These are phyloP conservation scores for Pleuronectes platessa DNA, from an alignment of 2,113 vertebrate genomes.

Conservation along the genomic window DNA sequence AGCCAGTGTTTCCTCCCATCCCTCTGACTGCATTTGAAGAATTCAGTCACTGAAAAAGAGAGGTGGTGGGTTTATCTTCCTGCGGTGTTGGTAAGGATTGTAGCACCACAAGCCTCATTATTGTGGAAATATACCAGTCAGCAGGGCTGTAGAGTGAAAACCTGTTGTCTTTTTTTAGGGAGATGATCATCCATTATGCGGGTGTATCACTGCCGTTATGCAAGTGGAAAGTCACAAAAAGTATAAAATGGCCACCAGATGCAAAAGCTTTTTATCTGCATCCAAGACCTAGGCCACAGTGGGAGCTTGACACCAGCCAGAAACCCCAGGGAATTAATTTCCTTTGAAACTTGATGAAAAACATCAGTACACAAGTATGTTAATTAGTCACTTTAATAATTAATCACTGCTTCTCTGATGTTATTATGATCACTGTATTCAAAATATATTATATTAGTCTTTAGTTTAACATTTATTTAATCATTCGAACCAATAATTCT, in stretches of 20 bases:
- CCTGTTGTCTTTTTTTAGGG: not conserved
- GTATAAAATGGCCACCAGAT: not conserved
- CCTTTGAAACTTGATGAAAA: not conserved
- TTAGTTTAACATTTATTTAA: not conserved
- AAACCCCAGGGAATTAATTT: not conserved
- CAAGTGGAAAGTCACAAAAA: not conserved
- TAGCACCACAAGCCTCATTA: constrained; percentile 12
- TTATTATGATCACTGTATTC: too few species aligned
- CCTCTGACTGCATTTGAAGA: constrained; percentile 11
- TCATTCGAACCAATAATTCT: not conserved
- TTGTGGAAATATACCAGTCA: constrained; percentile 3
- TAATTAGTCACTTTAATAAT: too few species aligned
- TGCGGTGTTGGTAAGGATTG: not conserved
- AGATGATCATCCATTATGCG: not conserved
- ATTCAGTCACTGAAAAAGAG: not conserved
- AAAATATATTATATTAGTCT: too few species aligned
- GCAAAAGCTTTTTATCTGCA: not conserved
- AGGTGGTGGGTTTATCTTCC: not conserved
- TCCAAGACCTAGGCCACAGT: not conserved
- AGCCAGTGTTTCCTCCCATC: constrained; percentile 18
- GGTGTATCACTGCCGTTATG: not conserved
- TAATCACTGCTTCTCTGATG: too few species aligned
- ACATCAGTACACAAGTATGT: not conserved
- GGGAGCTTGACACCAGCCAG: not conserved
- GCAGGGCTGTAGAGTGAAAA: not conserved